Evolutionary conservation across 2,113 vertebrate genomes (phyloP).

Genomic region (Pheucticus melanocephalus): DNA sequence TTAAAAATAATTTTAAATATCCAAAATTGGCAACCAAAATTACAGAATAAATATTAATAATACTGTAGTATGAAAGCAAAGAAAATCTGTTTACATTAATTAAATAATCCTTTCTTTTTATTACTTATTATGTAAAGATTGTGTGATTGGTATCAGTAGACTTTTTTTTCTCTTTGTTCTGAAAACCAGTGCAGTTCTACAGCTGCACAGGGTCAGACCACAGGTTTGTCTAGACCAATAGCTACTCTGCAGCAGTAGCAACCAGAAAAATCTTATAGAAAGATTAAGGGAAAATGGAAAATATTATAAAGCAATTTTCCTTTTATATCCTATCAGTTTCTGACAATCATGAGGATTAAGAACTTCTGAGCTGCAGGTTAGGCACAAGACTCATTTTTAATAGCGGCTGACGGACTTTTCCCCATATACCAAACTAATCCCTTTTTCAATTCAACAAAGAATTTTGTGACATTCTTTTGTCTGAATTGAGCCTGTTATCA

Average conservation of each 20-base stretch:
- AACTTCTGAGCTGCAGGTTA: constrained; percentile 32
- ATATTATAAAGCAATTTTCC: constrained; percentile 55
- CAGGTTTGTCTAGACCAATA: background rate
- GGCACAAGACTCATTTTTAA: constrained; percentile 32
- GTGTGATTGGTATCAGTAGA: background rate
- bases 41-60: background rate
- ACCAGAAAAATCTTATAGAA: constrained; percentile 41
- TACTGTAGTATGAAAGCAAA: background rate
- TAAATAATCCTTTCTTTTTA: background rate
- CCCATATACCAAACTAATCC: constrained; percentile 24
- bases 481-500: constrained; percentile 9
- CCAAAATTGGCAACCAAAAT: background rate
- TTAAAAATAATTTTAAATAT: background rate
- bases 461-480: constrained; percentile 22
- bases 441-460: constrained; percentile 20
- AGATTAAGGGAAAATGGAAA: constrained; percentile 52
- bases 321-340: constrained; percentile 47
- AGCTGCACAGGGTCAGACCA: background rate
- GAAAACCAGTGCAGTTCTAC: background rate
- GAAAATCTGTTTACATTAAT: background rate
- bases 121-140: background rate
- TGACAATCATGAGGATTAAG: constrained; percentile 36
- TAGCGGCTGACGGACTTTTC: constrained; percentile 17
- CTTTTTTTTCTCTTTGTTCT: background rate
- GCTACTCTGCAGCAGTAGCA: background rate